A percentile compares a stretch with the other conserved stretches of the same genome.
These are phyloP conservation scores for Oryzias dopingdopingensis DNA, from an alignment of 2,797 vertebrate genomes.

Conservation along the genomic window DNA sequence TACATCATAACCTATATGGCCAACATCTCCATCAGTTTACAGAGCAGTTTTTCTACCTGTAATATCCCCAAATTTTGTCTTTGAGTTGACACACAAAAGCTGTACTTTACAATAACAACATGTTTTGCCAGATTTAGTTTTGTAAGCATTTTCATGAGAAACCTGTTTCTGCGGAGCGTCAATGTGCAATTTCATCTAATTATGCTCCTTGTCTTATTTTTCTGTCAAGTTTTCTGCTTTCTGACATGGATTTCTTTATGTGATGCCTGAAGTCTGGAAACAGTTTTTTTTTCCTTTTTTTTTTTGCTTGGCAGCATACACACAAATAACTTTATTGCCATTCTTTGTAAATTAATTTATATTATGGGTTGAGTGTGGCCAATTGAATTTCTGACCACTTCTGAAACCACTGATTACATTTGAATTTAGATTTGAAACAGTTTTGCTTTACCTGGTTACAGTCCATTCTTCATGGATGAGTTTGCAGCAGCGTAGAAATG, in stretches of 20 bases:
- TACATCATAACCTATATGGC: constrained; percentile 10
- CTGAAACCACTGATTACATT: constrained; percentile 36
- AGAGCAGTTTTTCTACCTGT: not conserved
- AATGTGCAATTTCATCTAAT: constrained; percentile 2
- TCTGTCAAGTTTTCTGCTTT: constrained; percentile 26
- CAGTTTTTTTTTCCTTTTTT: not conserved
- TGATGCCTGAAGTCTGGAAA: constrained; percentile 13
- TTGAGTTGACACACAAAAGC: not conserved
- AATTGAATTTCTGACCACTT: constrained; percentile 39
- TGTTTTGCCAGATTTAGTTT: not conserved
- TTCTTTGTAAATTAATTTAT: constrained; percentile 36
- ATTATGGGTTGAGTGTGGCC: constrained; percentile 34
- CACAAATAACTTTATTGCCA: constrained; percentile 21
- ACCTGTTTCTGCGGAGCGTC: constrained; percentile 5
- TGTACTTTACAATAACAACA: not conserved
- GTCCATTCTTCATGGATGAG: constrained; percentile 8
- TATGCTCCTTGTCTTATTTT: constrained; percentile 30
- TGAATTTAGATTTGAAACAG: constrained; percentile 29
- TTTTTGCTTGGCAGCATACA: constrained; percentile 8
- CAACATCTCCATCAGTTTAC: not conserved
- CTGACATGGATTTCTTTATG: constrained; percentile 17
- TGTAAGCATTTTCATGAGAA: constrained; percentile 7
- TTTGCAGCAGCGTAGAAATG: not conserved
- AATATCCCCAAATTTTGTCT: not conserved
- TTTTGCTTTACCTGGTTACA: constrained; percentile 35